phyloP scores from a whole-genome alignment of 64 coral and sea anemone species.

The Pocillopora verrucosa region DNA sequence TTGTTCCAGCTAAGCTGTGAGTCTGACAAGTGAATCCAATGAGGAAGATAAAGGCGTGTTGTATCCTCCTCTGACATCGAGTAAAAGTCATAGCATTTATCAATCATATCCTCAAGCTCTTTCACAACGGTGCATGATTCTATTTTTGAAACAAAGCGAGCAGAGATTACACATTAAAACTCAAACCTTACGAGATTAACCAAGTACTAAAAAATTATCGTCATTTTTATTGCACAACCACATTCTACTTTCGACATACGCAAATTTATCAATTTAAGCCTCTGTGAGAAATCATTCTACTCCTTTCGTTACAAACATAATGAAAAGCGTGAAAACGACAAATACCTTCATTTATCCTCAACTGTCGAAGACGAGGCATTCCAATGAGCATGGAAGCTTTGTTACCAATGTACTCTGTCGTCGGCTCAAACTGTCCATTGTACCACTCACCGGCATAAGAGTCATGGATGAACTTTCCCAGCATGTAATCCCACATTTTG shows the following conservation, averaged over 20 bases:
- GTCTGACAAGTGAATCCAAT: conserved; percentile 19
- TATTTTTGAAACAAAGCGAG: neutral
- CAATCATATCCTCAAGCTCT: neutral
- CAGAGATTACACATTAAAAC: neutral
- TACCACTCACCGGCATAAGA: conserved; percentile 35
- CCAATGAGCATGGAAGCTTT: conserved; percentile 28
- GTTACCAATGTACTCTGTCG: conserved; percentile 24
- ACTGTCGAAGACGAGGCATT: conserved; percentile 36
- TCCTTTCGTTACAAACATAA: too few species aligned
- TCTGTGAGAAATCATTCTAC: too few species aligned
- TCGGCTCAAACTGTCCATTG: conserved; percentile 30
- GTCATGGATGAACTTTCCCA: conserved; percentile 13
- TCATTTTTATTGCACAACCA: too few species aligned
- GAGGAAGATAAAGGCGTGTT: conserved; percentile 12
- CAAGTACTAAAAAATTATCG: too few species aligned
- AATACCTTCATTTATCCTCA: conserved; percentile 29
- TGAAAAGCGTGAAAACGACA: neutral
- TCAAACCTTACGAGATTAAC: too few species aligned
- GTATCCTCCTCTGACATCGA: conserved; percentile 41
- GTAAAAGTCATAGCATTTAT: conserved; percentile 24
- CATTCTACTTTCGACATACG: too few species aligned
- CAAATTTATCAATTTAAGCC: too few species aligned
- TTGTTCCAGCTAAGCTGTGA: conserved; percentile 10
- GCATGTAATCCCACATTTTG: conserved; percentile 27
- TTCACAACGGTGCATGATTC: conserved; percentile 1